Base-by-base conservation (phyloP, 2,888 invertebrate genomes). In the Lymantria monacha region DNA sequence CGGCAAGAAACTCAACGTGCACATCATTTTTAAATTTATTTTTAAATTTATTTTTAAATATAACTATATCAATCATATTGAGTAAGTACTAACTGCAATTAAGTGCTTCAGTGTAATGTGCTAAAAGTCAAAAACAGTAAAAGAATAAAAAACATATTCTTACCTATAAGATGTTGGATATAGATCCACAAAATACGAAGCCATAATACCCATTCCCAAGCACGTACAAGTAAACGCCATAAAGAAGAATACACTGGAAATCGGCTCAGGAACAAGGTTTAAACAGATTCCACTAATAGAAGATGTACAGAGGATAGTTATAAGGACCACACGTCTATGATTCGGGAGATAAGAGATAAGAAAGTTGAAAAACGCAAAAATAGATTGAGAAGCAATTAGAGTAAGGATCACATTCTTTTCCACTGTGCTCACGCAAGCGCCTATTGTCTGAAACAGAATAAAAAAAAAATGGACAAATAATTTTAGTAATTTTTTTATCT, bases 321-420 rank as follows among this genome's bases (percentile, higher is more conserved):
- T 76, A 13, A 93, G 73, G 0, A 93, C 79, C 33, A 81, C 80
- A 58, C 92, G 92, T 53, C 94, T 92, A 86, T 58, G 92, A 72
- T 75, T 91, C 75, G 70, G 94, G 80, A 74, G 93, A 90, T 83
- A 85, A 1, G 91, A 87, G 50, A 91, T 81, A 1, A 93, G 61
- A 45, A 94, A 76, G 74, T 94, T 95, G 9, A 94, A 91, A 31
- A 93, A 66, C 0, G 95, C 85, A 59, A 94, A 95, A 30, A 92
- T 85, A 0, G 85, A 79, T 8, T 95, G 95, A 44, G 95, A 94
- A 0, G 91, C 86, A n/a, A 95, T 87, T 3, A 95, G 92, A 9
- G 94, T 93, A 47, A 93, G 74, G 57, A 95, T 94, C 0, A 94
- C 93, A 51, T 90, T 90, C 3, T 90, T 77, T 61, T 95, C 93